Evolutionary conservation across 2,113 vertebrate species (phyloP).

Genomic region (Microcebus lehilahytsara): DNA sequence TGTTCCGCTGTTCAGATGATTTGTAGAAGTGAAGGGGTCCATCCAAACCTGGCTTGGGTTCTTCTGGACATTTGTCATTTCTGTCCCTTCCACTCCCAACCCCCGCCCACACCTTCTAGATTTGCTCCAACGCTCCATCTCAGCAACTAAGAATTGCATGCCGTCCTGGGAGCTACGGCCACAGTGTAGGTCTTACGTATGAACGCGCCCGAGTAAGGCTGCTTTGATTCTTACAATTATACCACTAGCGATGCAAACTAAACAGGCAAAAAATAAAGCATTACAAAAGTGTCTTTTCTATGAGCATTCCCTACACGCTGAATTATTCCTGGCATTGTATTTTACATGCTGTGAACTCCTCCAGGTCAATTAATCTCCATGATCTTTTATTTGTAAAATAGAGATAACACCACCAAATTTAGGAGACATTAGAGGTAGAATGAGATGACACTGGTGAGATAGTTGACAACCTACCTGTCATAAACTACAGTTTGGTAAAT

Average conservation of each 20-base stretch:
- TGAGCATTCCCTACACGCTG: too few relatives aligned
- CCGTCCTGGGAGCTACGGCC: not conserved
- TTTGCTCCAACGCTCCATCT: too few relatives aligned
- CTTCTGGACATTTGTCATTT: not conserved
- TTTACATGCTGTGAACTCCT: not conserved
- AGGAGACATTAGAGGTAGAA: rapidly evolving
- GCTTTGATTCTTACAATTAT: not conserved
- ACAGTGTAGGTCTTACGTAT: rapidly evolving
- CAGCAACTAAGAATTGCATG: not conserved
- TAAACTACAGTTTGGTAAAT: rapidly evolving
- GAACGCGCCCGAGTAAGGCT: too few relatives aligned
- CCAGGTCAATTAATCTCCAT: not conserved
- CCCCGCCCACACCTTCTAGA: too few relatives aligned
- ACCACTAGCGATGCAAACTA: not conserved
- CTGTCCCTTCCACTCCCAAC: rapidly evolving
- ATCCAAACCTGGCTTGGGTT: not conserved
- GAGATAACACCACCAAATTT: too few relatives aligned
- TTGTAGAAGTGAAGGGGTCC: not conserved
- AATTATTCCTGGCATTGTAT: not conserved
- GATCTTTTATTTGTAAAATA: not conserved
- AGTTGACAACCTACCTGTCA: rapidly evolving
- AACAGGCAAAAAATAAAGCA: not conserved
- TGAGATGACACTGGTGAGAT: rapidly evolving
- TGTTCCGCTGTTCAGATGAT: not conserved
- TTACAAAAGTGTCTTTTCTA: not conserved